phyloP scores from a whole-genome alignment of 2,888 invertebrate genomes.

The Chalcis sispes region DNA sequence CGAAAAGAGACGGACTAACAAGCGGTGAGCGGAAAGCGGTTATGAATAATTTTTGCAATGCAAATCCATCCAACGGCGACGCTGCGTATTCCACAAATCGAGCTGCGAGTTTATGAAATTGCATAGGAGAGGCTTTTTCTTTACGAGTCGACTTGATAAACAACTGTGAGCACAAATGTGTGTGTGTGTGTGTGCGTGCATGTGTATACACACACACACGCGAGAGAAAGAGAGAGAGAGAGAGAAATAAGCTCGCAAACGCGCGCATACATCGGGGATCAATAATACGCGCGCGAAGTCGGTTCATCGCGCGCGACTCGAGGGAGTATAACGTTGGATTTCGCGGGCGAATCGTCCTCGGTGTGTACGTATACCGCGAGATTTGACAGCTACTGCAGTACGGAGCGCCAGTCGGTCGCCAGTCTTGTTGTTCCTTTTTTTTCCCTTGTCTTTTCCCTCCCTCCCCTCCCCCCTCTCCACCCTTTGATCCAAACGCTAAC shows the following conservation, averaged over 20 bases:
- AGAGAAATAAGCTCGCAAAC: background rate
- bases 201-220: too few species aligned
- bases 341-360: too few species aligned
- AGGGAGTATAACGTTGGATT: background rate
- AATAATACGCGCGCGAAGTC: constrained; percentile 7
- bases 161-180: too few species aligned
- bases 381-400: constrained; percentile 27
- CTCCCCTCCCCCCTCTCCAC: constrained; percentile 10
- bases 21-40: constrained; percentile 10
- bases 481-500: background rate
- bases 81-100: too few species aligned
- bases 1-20: too few species aligned
- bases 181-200: too few species aligned
- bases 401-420: constrained; percentile 66
- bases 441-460: constrained; percentile 46
- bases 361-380: background rate
- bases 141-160: too few species aligned
- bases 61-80: constrained; percentile 13
- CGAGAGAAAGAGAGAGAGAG: too few species aligned
- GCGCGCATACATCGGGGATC: background rate
- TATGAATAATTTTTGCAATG: constrained; percentile 31
- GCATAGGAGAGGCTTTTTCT: too few species aligned
- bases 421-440: constrained; percentile 54
- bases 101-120: too few species aligned
- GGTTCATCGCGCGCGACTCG: too few species aligned